Base-by-base conservation (phyloP, 1,140 invertebrate species). In the Probaryconus sp. region DNA sequence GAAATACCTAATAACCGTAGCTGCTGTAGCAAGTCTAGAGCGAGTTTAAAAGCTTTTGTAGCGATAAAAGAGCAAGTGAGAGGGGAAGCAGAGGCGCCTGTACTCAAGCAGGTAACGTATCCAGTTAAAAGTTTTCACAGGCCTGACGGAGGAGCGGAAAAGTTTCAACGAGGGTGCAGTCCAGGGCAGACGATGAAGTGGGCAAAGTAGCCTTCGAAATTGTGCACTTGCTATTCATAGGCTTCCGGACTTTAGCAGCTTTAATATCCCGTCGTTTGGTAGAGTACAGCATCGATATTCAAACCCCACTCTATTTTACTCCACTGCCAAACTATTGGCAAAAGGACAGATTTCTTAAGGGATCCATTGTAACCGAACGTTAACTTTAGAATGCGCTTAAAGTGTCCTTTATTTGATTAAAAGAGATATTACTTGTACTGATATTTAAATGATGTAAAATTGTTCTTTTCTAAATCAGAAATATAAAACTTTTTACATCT, bases 201-300 rank as follows among this genome's bases (percentile, higher is more conserved):
- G 53, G 64, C 70, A 56, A 58, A 79, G 67, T 75, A 71, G 71
- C 74, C 69, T 51, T 79, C 76, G 83, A 83, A 82, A 84, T 83
- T 82, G 81, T 81, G 81, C 81, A 84, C 83, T 84, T 84, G 80
- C 79, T 85, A 85, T 85, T 85, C 83, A 85, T 85, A 79, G 82
- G 76, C 74, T 79, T 78, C 77, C 63, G 58, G 79, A 76, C 75
- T 78, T 81, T 67, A 47, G 76, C 71, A 74, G 74, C 81, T 83
- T 81, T 77, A 82, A 83, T 82, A 82, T 82, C 83, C 71, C 78
- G 69, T 76, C 76, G 76, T 77, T 79, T 63, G 61, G 50, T 60
- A 81, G 60, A 21, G 53, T 64, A 64, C 48, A 53, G 17, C 45
- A 53, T 43, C 48, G 48, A 45, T 21, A 37, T 50, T 53, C 30